Base-by-base conservation (phyloP, 2,797 vertebrate species). In the Sandelia bainsii region DNA sequence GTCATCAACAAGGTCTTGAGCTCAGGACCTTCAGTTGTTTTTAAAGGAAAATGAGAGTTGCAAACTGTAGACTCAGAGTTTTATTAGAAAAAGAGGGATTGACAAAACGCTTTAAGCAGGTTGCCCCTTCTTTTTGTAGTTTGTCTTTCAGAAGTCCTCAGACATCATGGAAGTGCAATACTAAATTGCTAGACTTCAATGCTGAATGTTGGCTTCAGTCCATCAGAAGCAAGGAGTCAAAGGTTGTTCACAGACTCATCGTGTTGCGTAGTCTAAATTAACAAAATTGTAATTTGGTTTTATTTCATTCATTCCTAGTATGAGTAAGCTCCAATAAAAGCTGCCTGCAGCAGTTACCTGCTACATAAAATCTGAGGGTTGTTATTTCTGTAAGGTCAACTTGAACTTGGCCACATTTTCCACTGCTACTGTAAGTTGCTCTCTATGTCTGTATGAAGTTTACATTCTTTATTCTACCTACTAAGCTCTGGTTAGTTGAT, bases 101-200 rank as follows among this genome's bases (percentile, higher is more conserved):
- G 46, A 48, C 12, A 20, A 51, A 75, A 75, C 27, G 54, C 20
- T 1, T 54, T n/a, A 27, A 25, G 56, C 53, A 70, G 56, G 74
- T 56, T 56, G 59, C 22, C 25, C 46, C 1, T 50, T 73, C 17
- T 49, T 64, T 58, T 73, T 11, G 27, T 16, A 13, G 20, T 23
- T 20, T 73, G 51, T 3, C 7, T 27, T 1, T 0, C 6, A 60
- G 27, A 29, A 29, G 27, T 29, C 27, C 27, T 29, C 27, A 29
- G 37, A 59, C 29, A 60, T 57, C 54, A 49, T 27, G 3, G 42
- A 44, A 66, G 16, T 1, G 19, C 9, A 37, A 17, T 1, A 2
- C 13, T 52, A 27, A 44, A 62, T 40, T 20, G 27, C 54, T 27
- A 17, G 17, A 19, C 0, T 69, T 66, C 63, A 8, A 69, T 1